phyloP scores from a whole-genome alignment of 2,888 invertebrate species.

The Drosophila limbata region DNA sequence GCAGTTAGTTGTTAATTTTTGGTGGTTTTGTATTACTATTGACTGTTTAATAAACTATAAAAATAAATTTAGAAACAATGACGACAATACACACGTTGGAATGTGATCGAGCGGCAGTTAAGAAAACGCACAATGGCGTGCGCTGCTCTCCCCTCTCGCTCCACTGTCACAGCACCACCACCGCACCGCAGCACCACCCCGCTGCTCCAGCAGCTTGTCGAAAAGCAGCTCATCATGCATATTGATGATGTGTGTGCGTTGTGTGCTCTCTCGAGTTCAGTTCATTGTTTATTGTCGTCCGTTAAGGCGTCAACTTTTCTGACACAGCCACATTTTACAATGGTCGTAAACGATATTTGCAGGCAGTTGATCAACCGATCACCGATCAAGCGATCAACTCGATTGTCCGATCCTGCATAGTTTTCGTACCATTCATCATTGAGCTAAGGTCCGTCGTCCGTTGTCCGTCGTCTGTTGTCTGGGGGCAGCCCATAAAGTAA shows the following conservation, averaged over 20 bases:
- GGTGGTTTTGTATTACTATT: conserved; percentile 48
- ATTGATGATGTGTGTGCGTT: conserved; percentile 67
- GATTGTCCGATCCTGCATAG: conserved; percentile 62
- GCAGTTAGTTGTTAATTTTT: conserved; percentile 23
- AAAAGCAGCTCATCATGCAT: conserved; percentile 72
- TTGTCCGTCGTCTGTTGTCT: conserved; percentile 24
- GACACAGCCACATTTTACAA: conserved; percentile 65
- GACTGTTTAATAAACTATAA: conserved; percentile 81
- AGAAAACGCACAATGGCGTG: conserved; percentile 74
- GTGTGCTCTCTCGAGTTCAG: conserved; percentile 54
- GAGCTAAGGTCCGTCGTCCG: conserved; percentile 24
- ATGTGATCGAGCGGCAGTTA: conserved; percentile 72
- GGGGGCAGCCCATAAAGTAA: conserved; percentile 56
- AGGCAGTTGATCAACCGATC: conserved; percentile 49
- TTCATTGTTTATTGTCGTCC: conserved; percentile 70
- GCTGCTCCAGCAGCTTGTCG: conserved; percentile 12
- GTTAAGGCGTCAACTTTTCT: conserved; percentile 69
- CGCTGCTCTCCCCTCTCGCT: conserved; percentile 47
- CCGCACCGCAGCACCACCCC: background rate
- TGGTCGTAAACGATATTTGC: conserved; percentile 64
- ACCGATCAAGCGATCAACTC: conserved; percentile 35
- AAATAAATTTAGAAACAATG: conserved; percentile 79
- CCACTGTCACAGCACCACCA: background rate
- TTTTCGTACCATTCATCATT: conserved; percentile 61
- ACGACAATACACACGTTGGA: conserved; percentile 78